Evolutionary conservation across 2,797 vertebrate genomes (phyloP), one percentile per base, ranked within the genome.

Genomic region (Sardinella longiceps): DNA sequence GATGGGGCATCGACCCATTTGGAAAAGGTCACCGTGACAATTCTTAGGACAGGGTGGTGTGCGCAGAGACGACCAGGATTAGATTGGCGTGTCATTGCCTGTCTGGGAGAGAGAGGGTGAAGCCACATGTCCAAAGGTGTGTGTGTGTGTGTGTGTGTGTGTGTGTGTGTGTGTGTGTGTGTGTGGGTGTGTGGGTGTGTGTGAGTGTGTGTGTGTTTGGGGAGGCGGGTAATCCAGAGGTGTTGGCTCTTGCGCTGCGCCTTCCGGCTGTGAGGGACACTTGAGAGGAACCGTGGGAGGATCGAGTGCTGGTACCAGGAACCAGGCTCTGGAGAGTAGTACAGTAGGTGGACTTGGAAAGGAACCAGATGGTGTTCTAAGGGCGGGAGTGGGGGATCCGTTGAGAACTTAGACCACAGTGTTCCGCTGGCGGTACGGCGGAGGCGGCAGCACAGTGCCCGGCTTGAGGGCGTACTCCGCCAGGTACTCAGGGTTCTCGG

Each of bases 391-490:
- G 84, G 25, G 28, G 82, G 45, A 60, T 20, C 12, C 9, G 46
- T 66, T 81, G 23, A 84, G 85, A 83, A 82, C 95, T 96, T 96
- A 99, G 93, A 99, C 98, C 94, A 99, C 98, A 83, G 98, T 99
- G 83, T 99, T 99, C 88, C 98, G 95, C 95, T 99, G 98, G 91
- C 98, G 96, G 94, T 99, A 99, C 43, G 98, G 98, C 0, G 98
- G 98, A 0, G 98, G 98, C 0, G 98, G 98, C 92, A 99, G 92
- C 90, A 97, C 95, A 15, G 96, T 94, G 92, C 97, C 97, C 23
- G 98, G 95, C 89, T 98, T 99, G 91, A 98, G 91, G 11, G 97
- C 96, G 91, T 98, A 98, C 94, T 99, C 98, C 0, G 98, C 96
- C 94, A 97, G 96, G 93, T 99, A 99, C 90, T 99, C 98, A 0